Base-by-base conservation (phyloP, 2,113 vertebrate species). In the Bos javanicus region DNA sequence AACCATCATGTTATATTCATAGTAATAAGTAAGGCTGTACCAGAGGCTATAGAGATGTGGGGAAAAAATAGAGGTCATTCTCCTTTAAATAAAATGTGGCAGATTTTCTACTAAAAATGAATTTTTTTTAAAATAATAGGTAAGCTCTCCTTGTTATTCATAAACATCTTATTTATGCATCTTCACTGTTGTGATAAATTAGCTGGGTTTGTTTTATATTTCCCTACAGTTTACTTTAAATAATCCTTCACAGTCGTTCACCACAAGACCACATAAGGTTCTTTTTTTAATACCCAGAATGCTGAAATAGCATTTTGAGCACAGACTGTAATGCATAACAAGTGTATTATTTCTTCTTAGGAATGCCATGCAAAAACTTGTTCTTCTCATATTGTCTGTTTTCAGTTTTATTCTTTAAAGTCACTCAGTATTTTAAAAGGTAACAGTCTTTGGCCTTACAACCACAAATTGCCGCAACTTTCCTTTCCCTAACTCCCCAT, bases 151-250 rank as follows among this genome's bases (percentile, higher is more conserved):
- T 98, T 98, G 98, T 98, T 99, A 98, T 98, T 98, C 98, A 98
- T 98, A 99, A 98, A 98, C 98, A 98, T 98, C 98, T 98, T 99
- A 98, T 99, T 99, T 99, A 99, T 98, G 98, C 98, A 98, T 99
- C 98, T 99, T 98, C 96, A 62, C 98, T 98, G 98, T 99, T 99
- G 98, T 99, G 98, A 99, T 99, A 99, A 99, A 99, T 99, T 99
- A 99, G 98, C 98, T 98, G 98, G 97, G 98, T 98, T 99, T 99
- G 98, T 98, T 99, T 99, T 99, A 98, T 99, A 99, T 98, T 99
- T 99, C 98, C 98, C 98, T 98, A 97, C 98, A 99, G 99, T 99
- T 99, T 99, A 99, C 98, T 99, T 99, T 98, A 99, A 99, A 99
- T 99, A 99, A 98, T 99, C 98, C 98, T 98, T 99, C 99, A 98